Evolutionary conservation across 2,888 invertebrate genomes (phyloP).

Genomic region (Acleris sparsana): DNA sequence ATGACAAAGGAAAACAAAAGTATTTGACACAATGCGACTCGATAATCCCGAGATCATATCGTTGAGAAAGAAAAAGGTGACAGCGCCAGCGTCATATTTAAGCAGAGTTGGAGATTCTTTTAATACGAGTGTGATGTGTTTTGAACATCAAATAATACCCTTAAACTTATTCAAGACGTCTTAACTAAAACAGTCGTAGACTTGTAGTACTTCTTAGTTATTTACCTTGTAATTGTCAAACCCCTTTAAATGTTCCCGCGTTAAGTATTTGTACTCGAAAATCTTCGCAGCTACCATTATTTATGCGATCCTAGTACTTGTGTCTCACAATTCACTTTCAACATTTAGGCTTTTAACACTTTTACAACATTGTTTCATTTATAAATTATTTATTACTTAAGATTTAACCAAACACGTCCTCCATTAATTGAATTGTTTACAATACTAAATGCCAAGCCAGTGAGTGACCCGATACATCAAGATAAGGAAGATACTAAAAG

Average conservation of each 20-base stretch:
- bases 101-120: background rate
- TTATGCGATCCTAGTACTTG: constrained; percentile 5
- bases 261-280: constrained; percentile 89
- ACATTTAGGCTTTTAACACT: constrained; percentile 6
- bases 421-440: background rate
- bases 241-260: constrained; percentile 91
- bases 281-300: constrained; percentile 44
- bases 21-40: background rate
- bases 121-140: background rate
- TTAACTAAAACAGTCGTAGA: background rate
- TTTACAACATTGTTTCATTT: background rate
- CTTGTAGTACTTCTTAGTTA: background rate
- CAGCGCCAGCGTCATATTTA: background rate
- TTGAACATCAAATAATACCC: background rate
- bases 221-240: constrained; percentile 95
- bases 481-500: constrained; percentile 10
- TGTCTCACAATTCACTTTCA: constrained; percentile 10
- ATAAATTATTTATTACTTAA: background rate
- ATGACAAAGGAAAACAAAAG: background rate
- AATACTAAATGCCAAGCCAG: constrained; percentile 17
- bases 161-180: background rate
- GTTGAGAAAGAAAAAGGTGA: background rate
- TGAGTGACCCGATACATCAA: constrained; percentile 17
- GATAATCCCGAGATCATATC: background rate
- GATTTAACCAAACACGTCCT: constrained; percentile 9